A percentile compares a stretch with the other conserved stretches of the same genome.
Evolutionary conservation across 2,888 invertebrate genomes (phyloP).

Genomic region (Sepiola atlantica): DNA sequence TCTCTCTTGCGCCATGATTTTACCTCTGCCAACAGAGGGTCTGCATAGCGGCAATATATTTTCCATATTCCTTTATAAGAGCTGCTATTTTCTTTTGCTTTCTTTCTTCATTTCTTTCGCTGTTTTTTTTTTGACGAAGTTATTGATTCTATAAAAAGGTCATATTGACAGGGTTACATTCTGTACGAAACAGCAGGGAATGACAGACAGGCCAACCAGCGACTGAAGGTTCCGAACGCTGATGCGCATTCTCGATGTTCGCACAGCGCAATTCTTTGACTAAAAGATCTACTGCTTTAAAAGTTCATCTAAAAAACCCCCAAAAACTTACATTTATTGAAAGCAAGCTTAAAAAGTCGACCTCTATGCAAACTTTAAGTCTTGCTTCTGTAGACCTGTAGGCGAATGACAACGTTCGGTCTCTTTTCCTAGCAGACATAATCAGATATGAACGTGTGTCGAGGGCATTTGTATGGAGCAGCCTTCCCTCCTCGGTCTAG

Average conservation of each 20-base stretch:
- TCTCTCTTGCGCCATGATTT: slow-evolving; percentile 17
- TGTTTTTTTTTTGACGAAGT: not conserved
- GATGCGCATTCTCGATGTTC: not conserved
- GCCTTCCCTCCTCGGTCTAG: too few relatives aligned
- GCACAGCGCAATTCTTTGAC: slow-evolving; percentile 3
- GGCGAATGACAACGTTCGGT: too few relatives aligned
- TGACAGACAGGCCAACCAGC: not conserved
- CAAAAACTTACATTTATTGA: too few relatives aligned
- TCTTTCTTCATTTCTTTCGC: too few relatives aligned
- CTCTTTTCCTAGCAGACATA: too few relatives aligned
- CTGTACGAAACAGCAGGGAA: not conserved
- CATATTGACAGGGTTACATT: not conserved
- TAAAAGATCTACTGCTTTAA: not conserved
- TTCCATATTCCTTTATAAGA: not conserved
- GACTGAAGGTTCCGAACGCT: not conserved
- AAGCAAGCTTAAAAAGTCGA: too few relatives aligned
- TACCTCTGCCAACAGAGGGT: not conserved
- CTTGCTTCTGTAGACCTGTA: too few relatives aligned
- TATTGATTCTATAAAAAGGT: not conserved
- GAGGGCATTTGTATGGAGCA: too few relatives aligned
- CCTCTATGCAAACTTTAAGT: too few relatives aligned
- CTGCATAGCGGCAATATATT: not conserved
- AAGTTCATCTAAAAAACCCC: not conserved
- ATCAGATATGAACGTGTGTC: too few relatives aligned
- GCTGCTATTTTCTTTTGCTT: not conserved